Base-by-base conservation (phyloP, 2,113 vertebrate genomes). In the Desmodus rotundus region DNA sequence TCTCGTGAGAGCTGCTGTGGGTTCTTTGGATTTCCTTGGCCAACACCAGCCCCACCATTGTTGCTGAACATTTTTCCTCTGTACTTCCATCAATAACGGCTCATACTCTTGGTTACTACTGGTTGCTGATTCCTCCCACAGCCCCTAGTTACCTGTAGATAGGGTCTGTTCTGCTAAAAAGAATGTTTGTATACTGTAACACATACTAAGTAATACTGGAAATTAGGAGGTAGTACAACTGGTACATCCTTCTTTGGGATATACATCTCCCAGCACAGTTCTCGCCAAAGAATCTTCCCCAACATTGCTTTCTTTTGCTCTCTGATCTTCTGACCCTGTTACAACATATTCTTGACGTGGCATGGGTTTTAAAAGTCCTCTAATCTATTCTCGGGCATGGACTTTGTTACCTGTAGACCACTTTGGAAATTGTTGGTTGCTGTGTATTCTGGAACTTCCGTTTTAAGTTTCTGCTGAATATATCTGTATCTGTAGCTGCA, bases 401-500 rank as follows among this genome's bases (percentile, higher is more conserved):
- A 12, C 56, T 90, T 92, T 84, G 67, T 81, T 80, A 90, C 52
- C 56, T 73, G 17, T 54, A 47, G 17, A 50, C 14, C 3, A 67
- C 76, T 96, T 96, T 92, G 41, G 68, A 82, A 89, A 92, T 89
- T n/a, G 38, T 31, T 89, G 33, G 65, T 63, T 50, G 43, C 58
- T 84, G 26, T 58, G 2, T 89, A 84, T 95, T 93, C 38, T 76
- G 70, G 26, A 94, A 28, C 14, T 95, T 94, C 67, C 41, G 67
- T 83, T 96, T 96, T 74, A 78, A 93, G 16, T 78, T 36, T 10
- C 61, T 78, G 28, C 70, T 68, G 14, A 70, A 86, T 94, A 52
- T 52, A 78, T 88, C 54, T 91, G 68, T 87, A 36, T 78, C 67
- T 94, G 22, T 81, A 41, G 81, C 28, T 67, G 61, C 50, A 78